phyloP scores from a whole-genome alignment of 2,113 vertebrate genomes.

The Pholis gunnellus region DNA sequence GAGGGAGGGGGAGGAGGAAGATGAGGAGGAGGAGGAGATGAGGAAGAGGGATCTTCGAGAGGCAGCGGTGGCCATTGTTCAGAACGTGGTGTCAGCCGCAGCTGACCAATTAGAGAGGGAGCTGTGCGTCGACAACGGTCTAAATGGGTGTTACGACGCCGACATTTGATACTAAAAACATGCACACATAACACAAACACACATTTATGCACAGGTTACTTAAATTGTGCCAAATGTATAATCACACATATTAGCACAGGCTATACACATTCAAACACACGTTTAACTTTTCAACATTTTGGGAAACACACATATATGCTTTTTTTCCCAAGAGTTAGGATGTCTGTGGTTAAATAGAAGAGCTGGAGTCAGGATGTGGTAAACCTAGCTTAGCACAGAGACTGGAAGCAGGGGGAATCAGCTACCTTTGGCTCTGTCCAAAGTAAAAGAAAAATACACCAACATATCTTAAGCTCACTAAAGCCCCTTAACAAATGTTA shows the following conservation, averaged over 20 bases:
- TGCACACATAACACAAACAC: background rate
- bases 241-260: background rate
- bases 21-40: conserved; percentile 68
- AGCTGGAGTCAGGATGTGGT: background rate
- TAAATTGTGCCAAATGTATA: conserved; percentile 26
- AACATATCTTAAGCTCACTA: background rate
- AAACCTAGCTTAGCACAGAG: conserved; percentile 26
- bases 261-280: background rate
- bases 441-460: background rate
- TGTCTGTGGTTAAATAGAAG: background rate
- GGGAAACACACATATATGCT: background rate
- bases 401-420: background rate
- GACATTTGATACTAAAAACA: conserved; percentile 23
- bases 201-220: background rate
- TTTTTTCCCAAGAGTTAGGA: background rate
- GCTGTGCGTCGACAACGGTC: conserved; percentile 70
- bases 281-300: background rate
- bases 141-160: conserved; percentile 51
- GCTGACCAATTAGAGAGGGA: conserved; percentile 82
- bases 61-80: conserved; percentile 82
- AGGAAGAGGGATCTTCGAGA: conserved; percentile 79
- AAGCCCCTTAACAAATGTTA: background rate
- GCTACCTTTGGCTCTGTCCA: background rate
- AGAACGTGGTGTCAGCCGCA: conserved; percentile 78
- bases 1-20: conserved; percentile 36